Conservation (phyloP, 2,113 vertebrate genomes). For the Numenius arquata region DNA sequence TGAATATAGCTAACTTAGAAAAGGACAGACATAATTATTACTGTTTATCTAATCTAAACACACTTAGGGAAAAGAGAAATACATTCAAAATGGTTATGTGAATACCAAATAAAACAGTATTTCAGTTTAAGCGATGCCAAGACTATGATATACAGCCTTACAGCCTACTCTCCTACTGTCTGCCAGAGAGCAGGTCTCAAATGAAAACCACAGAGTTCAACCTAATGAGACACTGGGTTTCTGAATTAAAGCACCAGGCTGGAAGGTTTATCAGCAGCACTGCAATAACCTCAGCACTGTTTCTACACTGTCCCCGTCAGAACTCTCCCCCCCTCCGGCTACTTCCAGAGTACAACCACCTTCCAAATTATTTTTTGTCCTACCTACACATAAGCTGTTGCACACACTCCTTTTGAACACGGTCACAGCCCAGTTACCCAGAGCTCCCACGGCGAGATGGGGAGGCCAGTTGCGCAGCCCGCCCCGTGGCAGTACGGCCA, state of each 20-base stretch:
- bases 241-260: not conserved
- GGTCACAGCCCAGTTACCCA: not conserved
- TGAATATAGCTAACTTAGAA: not conserved
- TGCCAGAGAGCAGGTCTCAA: not conserved
- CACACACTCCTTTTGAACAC: not conserved
- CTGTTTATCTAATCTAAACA: not conserved
- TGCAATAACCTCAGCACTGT: not conserved
- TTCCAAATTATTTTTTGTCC: not conserved
- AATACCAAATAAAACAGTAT: not conserved
- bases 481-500: not conserved
- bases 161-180: not conserved
- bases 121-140: not conserved
- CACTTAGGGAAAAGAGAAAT: not conserved
- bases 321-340: not conserved
- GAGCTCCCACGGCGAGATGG: too few relatives aligned
- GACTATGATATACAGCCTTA: not conserved
- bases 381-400: not conserved
- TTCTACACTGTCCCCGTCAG: not conserved
- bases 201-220: not conserved
- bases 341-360: not conserved
- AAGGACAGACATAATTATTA: not conserved
- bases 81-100: not conserved
- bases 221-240: not conserved
- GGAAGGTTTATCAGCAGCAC: not conserved
- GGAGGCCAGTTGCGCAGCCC: not conserved